phyloP scores from a whole-genome alignment of 2,113 vertebrate species.

The Rhegmatorhina hoffmannsi region DNA sequence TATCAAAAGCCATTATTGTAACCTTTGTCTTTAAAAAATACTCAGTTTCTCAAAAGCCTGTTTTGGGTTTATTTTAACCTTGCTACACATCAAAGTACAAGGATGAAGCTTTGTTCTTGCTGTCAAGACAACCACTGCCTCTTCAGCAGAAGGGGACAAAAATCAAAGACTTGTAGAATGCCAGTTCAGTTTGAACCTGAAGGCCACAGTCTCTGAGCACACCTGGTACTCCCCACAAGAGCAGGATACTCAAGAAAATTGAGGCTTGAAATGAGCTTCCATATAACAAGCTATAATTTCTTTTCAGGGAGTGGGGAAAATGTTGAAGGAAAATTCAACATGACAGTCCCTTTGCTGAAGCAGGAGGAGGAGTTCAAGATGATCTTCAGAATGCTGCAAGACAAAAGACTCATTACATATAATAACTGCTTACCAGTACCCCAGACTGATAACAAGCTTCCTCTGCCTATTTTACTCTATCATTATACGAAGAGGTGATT shows the following conservation, averaged over 20 bases:
- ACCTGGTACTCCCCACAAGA: slow-evolving; percentile 84
- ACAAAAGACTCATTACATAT: slow-evolving; percentile 96
- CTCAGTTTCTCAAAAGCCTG: slow-evolving; percentile 64
- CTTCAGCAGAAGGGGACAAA: slow-evolving; percentile 77
- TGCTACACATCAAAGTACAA: slow-evolving; percentile 74
- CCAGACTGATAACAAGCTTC: slow-evolving; percentile 76
- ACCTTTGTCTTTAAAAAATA: slow-evolving; percentile 68
- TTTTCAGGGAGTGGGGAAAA: slow-evolving; percentile 81
- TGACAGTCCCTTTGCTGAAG: slow-evolving; percentile 82
- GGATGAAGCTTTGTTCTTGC: slow-evolving; percentile 76
- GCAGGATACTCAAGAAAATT: slow-evolving; percentile 86
- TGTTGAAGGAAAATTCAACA: slow-evolving; percentile 81
- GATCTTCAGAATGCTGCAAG: slow-evolving; percentile 87
- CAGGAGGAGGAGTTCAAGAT: slow-evolving; percentile 87
- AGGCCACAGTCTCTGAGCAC: slow-evolving; percentile 72
- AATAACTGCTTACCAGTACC: slow-evolving; percentile 90
- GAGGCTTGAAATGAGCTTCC: slow-evolving; percentile 93
- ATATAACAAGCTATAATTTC: slow-evolving; percentile 89
- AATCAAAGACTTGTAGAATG: slow-evolving; percentile 90
- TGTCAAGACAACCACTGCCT: slow-evolving; percentile 83
- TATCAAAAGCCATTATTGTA: slow-evolving; percentile 19
- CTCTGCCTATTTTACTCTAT: slow-evolving; percentile 82
- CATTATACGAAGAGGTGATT: slow-evolving; percentile 83
- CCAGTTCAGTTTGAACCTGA: slow-evolving; percentile 78
- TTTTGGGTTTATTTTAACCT: slow-evolving; percentile 73